phyloP scores from a whole-genome alignment of 1,140 invertebrate species.

The Drosophila pectinifera region DNA sequence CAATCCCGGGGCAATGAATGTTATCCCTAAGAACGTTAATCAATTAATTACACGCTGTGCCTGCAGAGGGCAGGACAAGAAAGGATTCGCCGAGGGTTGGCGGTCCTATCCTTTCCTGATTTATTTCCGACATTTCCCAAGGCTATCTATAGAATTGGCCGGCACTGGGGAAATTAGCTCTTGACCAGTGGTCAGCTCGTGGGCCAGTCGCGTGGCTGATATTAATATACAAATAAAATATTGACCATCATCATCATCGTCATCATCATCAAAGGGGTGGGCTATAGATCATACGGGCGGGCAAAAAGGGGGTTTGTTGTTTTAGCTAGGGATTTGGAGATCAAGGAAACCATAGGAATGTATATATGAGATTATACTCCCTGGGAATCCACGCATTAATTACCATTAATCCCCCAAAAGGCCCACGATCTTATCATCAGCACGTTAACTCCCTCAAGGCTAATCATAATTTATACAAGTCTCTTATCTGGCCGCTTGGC shows the following conservation, averaged over 20 bases:
- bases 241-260: constrained; percentile 48
- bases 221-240: constrained; percentile 78
- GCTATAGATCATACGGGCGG: constrained; percentile 14
- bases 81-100: constrained; percentile 65
- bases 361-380: no score
- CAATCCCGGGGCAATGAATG: constrained; percentile 59
- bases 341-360: constrained; percentile 7
- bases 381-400: neutral
- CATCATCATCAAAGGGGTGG: constrained; percentile 32
- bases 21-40: constrained; percentile 81
- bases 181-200: constrained; percentile 74
- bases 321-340: constrained; percentile 8
- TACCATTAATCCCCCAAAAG: constrained; percentile 1
- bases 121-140: constrained; percentile 71
- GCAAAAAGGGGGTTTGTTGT: constrained; percentile 19
- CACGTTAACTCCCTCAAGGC: constrained; percentile 4
- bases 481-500: constrained; percentile 35
- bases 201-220: constrained; percentile 70
- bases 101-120: constrained; percentile 45
- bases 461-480: constrained; percentile 23
- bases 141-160: constrained; percentile 70
- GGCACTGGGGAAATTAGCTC: constrained; percentile 53
- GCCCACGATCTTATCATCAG: constrained; percentile 1
- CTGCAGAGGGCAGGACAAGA: constrained; percentile 12
- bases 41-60: constrained; percentile 82